A percentile compares a stretch with the other conserved stretches of the same genome.
Conservation (phyloP, 2,797 vertebrate genomes). For the Helicolenus hilgendorfi region DNA sequence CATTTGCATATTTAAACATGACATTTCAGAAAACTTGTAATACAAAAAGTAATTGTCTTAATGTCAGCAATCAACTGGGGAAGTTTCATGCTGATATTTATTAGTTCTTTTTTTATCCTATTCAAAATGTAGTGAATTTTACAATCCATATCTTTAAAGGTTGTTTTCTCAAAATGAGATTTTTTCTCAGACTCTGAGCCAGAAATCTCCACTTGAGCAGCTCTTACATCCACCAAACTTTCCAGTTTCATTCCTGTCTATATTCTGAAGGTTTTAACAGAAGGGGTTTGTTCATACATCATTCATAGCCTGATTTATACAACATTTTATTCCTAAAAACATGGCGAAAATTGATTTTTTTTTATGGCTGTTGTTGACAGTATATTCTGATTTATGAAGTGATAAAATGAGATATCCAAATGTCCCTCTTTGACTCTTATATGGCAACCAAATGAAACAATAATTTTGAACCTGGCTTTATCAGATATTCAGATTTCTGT, state of each 20-base stretch:
- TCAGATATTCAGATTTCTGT: not conserved
- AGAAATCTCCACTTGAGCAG: too few relatives aligned
- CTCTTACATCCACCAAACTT: not conserved
- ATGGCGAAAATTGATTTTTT: not conserved
- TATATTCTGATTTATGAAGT: not conserved
- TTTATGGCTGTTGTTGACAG: not conserved
- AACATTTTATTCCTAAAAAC: not conserved
- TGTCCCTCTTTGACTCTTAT: not conserved
- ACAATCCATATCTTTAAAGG: too few relatives aligned
- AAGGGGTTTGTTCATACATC: not conserved
- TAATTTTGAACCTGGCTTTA: not conserved
- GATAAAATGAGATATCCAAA: not conserved
- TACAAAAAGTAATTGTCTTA: too few relatives aligned
- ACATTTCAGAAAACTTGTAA: too few relatives aligned
- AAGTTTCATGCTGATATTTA: not conserved
- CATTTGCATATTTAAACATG: too few relatives aligned
- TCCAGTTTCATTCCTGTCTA: not conserved
- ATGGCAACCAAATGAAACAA: not conserved
- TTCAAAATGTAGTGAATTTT: not conserved
- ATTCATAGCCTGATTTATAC: not conserved
- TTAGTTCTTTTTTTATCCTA: not conserved
- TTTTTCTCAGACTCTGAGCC: too few relatives aligned
- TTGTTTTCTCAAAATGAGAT: too few relatives aligned
- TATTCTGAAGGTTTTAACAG: not conserved
- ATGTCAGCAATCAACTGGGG: not conserved